Percentiles rank a stretch among this genome's conserved stretches.
phyloP scores from a whole-genome alignment of 2,113 vertebrate species.

The Cyanoliseus patagonus region DNA sequence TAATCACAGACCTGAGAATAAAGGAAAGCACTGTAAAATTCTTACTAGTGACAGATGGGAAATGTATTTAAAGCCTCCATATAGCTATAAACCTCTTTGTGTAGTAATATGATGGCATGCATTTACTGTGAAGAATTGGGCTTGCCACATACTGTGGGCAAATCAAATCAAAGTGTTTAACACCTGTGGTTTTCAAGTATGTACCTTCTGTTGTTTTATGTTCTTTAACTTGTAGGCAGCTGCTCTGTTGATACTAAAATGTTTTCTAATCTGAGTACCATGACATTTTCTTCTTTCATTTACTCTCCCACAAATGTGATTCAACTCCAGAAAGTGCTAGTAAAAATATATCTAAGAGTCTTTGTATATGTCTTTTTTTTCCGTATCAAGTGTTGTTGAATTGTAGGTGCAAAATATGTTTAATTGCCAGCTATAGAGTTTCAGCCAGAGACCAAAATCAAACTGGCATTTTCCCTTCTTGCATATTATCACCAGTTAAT shows the following conservation, averaged over 20 bases:
- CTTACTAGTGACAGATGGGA: neutral
- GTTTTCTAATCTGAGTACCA: neutral
- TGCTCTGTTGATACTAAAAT: neutral
- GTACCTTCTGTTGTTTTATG: neutral
- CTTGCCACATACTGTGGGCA: neutral
- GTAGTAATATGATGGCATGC: neutral
- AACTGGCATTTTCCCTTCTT: neutral
- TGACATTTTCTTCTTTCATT: neutral
- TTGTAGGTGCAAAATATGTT: neutral
- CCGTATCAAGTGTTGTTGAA: neutral
- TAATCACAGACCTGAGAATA: neutral
- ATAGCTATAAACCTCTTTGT: neutral
- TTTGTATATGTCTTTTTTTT: neutral
- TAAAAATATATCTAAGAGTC: neutral
- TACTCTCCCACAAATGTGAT: neutral
- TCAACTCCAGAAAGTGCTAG: neutral
- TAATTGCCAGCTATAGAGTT: neutral
- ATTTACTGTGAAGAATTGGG: neutral
- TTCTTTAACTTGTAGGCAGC: neutral
- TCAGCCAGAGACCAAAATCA: neutral
- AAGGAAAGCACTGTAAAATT: neutral
- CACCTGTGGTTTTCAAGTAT: neutral
- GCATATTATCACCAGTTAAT: neutral
- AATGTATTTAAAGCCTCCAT: neutral
- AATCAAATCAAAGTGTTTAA: neutral